These are phyloP conservation scores for Gambusia holbrooki DNA, from an alignment of 2,113 vertebrate species.

Conservation along the genomic window DNA sequence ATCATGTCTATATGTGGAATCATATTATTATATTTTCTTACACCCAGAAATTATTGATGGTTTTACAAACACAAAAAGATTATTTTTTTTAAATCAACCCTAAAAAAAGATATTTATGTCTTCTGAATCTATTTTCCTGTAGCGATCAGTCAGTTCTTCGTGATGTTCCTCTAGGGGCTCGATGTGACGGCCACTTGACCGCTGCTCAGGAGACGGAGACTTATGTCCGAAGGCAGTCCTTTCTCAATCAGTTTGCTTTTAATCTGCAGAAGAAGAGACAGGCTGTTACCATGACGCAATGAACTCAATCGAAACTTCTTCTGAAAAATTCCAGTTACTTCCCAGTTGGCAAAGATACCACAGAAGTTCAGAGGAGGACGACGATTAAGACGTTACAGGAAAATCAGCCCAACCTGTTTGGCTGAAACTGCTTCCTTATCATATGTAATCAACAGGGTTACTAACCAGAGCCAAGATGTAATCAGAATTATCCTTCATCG, in stretches of 20 bases:
- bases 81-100: too few relatives aligned
- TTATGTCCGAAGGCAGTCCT: not conserved
- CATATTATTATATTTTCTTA: too few relatives aligned
- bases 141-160: not conserved
- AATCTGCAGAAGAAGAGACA: not conserved
- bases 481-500: not conserved
- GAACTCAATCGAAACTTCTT: not conserved
- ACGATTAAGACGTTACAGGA: not conserved
- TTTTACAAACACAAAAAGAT: too few relatives aligned
- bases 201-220: not conserved
- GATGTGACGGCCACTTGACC: not conserved
- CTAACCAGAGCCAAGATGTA: not conserved
- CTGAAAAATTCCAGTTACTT: too few relatives aligned
- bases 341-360: too few relatives aligned
- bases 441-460: not conserved
- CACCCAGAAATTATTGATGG: too few relatives aligned
- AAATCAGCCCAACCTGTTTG: not conserved
- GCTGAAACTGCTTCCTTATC: not conserved
- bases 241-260: not conserved
- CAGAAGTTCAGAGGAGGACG: too few relatives aligned
- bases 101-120: too few relatives aligned
- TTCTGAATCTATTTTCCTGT: too few relatives aligned
- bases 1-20: too few relatives aligned
- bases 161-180: not conserved
- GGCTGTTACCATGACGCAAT: not conserved